These are phyloP conservation scores for Chrosomus eos DNA, from an alignment of 2,797 vertebrate genomes.

Conservation along the genomic window DNA sequence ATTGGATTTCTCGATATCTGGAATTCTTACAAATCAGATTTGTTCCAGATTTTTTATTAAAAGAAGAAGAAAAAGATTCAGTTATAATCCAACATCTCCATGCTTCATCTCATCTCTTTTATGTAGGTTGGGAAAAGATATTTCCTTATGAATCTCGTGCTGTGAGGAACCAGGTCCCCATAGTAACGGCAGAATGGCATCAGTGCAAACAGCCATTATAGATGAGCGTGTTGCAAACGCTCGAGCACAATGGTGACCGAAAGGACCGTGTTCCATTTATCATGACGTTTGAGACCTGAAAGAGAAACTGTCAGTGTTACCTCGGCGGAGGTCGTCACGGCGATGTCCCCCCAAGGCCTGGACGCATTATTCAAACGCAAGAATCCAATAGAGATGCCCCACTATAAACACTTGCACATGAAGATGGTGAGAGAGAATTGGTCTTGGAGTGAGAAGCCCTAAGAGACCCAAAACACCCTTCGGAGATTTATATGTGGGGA, in stretches of 20 bases:
- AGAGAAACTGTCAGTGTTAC: conserved; percentile 54
- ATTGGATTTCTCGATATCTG: conserved; percentile 13
- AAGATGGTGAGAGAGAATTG: conserved; percentile 55
- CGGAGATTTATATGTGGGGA: conserved; percentile 73
- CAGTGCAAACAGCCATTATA: conserved; percentile 70
- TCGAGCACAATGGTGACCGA: conserved; percentile 75
- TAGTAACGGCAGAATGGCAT: conserved; percentile 46
- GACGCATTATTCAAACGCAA: conserved; percentile 63
- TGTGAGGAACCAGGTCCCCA: conserved; percentile 32
- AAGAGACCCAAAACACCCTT: conserved; percentile 65
- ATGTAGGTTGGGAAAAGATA: conserved; percentile 35
- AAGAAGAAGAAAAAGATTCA: neutral
- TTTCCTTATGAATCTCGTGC: conserved; percentile 36
- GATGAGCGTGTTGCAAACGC: conserved; percentile 76
- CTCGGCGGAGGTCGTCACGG: conserved; percentile 48
- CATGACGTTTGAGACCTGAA: conserved; percentile 72
- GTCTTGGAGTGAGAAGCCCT: conserved; percentile 60
- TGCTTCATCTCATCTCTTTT: conserved; percentile 14
- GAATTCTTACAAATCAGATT: conserved; percentile 27
- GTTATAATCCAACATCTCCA: conserved; percentile 16
- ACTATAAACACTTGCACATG: conserved; percentile 47
- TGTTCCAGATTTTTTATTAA: neutral
- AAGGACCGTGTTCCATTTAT: conserved; percentile 79
- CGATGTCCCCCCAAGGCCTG: conserved; percentile 66
- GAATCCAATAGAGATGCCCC: conserved; percentile 49